Conservation (phyloP, 1,140 invertebrate genomes). For the Gonatopus flavifemur region DNA sequence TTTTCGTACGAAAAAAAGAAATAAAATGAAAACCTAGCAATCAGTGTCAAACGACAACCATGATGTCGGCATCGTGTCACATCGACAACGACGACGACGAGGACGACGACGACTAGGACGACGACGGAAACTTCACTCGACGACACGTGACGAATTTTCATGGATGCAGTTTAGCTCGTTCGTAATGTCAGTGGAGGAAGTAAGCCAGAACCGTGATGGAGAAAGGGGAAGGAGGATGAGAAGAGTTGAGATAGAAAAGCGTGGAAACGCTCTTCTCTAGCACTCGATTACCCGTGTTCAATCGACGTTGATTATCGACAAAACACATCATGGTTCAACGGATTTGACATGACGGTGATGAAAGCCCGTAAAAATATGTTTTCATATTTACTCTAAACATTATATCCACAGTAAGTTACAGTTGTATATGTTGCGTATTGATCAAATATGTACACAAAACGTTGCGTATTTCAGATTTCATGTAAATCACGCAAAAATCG, state of each 20-base stretch:
- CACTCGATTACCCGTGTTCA: conserved; percentile 38
- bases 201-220: background rate
- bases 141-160: conserved; percentile 33
- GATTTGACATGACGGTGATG: conserved; percentile 38
- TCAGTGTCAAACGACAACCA: too few species aligned
- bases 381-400: too few species aligned
- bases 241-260: conserved; percentile 1
- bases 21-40: conserved; percentile 23
- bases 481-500: too few species aligned
- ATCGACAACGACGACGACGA: conserved; percentile 28
- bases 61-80: conserved; percentile 17
- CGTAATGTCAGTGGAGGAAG: conserved; percentile 24
- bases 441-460: too few species aligned
- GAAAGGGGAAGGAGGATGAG: background rate
- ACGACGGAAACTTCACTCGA: conserved; percentile 12
- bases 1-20: too few species aligned
- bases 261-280: conserved; percentile 25
- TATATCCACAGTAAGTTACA: too few species aligned
- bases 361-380: too few species aligned
- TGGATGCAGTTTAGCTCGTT: conserved; percentile 24
- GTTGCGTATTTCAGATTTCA: too few species aligned
- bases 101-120: conserved; percentile 26
- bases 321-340: too few species aligned
- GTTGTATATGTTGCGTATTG: too few species aligned
- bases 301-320: conserved; percentile 39